phyloP scores from a whole-genome alignment of 2,888 invertebrate genomes.

The Nephrotoma guestfalica region DNA sequence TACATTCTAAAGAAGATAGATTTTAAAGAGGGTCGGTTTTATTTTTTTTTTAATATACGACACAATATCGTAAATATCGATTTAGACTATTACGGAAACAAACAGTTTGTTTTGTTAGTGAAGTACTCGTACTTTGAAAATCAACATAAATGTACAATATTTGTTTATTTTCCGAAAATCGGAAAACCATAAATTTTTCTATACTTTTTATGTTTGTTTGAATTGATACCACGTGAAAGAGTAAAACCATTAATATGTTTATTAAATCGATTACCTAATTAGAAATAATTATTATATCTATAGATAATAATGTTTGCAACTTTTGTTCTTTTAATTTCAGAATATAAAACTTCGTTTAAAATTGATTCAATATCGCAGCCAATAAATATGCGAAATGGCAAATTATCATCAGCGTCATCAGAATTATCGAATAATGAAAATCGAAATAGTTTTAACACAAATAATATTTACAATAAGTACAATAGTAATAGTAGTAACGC shows the following conservation, averaged over 20 bases:
- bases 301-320: neutral
- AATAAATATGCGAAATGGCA: neutral
- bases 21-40: too few species aligned
- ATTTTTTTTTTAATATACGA: too few species aligned
- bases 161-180: neutral
- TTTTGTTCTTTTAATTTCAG: neutral
- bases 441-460: conserved; percentile 1
- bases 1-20: too few species aligned
- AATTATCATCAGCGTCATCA: conserved; percentile 4
- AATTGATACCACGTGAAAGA: neutral
- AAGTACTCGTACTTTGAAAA: too few species aligned
- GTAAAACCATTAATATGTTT: neutral
- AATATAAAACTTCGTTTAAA: neutral
- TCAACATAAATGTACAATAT: too few species aligned
- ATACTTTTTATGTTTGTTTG: neutral
- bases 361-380: neutral
- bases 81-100: too few species aligned
- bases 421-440: conserved; percentile 5
- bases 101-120: too few species aligned
- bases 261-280: neutral
- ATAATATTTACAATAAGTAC: neutral
- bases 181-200: neutral
- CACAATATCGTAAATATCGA: too few species aligned
- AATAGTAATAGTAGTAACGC: neutral
- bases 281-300: neutral